A percentile compares a stretch with the other conserved stretches of the same genome.
Conservation (phyloP, 2,888 invertebrate genomes). For the Mayetiola destructor region DNA sequence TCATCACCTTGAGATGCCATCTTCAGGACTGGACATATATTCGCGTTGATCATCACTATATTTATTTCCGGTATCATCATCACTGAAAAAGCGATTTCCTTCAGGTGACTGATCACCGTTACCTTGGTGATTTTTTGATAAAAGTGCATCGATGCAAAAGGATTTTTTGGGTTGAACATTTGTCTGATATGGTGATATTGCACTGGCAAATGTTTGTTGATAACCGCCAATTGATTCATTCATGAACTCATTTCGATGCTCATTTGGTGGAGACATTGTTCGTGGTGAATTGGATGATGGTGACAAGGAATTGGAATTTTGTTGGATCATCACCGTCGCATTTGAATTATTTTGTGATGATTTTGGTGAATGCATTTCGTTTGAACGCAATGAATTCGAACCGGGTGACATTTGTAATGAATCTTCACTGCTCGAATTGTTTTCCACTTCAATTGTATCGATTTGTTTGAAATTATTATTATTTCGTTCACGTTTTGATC, state of each 20-base stretch:
- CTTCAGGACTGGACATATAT: conserved; percentile 35
- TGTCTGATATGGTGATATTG: conserved; percentile 15
- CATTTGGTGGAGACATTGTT: conserved; percentile 17
- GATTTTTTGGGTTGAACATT: conserved; percentile 45
- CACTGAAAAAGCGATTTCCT: conserved; percentile 7
- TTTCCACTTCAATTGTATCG: no score
- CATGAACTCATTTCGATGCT: conserved; percentile 16
- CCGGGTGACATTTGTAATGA: conserved; percentile 5
- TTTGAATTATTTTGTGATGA: conserved; percentile 13
- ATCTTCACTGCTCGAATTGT: no score
- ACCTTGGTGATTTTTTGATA: conserved; percentile 45
- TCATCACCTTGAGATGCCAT: conserved; percentile 33
- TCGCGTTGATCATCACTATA: conserved; percentile 26
- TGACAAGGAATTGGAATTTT: conserved; percentile 13
- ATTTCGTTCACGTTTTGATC: no score
- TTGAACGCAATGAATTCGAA: not conserved
- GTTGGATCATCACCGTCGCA: not conserved
- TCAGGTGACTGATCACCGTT: conserved; percentile 26
- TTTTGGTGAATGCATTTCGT: conserved; percentile 13
- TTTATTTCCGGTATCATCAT: conserved; percentile 5
- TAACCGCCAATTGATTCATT: not conserved
- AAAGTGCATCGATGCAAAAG: conserved; percentile 79
- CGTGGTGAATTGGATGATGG: conserved; percentile 4
- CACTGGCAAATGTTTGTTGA: conserved; percentile 12
- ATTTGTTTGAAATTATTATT: no score